Conservation (phyloP, 2,888 invertebrate species). For the Scaptomyza parva region DNA sequence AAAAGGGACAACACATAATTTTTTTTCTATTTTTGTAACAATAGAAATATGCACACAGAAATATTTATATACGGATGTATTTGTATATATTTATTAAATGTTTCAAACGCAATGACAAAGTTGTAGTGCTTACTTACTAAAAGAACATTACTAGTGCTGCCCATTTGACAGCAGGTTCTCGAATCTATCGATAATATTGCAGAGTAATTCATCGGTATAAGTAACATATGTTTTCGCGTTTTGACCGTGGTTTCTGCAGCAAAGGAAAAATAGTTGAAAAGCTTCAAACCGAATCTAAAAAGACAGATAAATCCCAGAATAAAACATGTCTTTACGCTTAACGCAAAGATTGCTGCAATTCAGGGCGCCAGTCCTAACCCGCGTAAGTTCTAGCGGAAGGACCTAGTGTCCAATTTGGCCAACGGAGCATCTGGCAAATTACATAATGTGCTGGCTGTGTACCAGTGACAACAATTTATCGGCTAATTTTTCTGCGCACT, state of each 20-base stretch:
- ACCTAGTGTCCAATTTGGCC: background rate
- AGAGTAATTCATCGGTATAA: constrained; percentile 15
- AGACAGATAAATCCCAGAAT: constrained; percentile 24
- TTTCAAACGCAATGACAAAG: background rate
- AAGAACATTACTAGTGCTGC: constrained; percentile 15
- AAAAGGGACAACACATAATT: no score
- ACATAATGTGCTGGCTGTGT: constrained; percentile 73
- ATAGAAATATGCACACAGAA: no score
- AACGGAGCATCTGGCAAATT: constrained; percentile 62
- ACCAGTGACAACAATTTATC: constrained; percentile 1
- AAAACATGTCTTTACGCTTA: constrained; percentile 82
- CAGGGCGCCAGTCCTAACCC: constrained; percentile 81
- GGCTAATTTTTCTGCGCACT: background rate
- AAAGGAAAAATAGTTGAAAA: constrained; percentile 32
- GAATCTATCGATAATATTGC: constrained; percentile 10
- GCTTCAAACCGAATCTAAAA: constrained; percentile 24
- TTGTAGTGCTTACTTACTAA: no score
- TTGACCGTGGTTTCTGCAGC: constrained; percentile 40
- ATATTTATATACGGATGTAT: background rate
- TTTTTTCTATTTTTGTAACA: background rate
- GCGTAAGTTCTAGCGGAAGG: constrained; percentile 69
- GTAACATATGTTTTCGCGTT: constrained; percentile 52
- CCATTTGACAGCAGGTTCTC: background rate
- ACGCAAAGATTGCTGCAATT: constrained; percentile 81
- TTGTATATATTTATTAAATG: background rate